Percentiles rank a stretch among this genome's conserved stretches.
Evolutionary conservation across 1,140 invertebrate genomes (phyloP).

Genomic region (Daktulosphaira vitifoliae): DNA sequence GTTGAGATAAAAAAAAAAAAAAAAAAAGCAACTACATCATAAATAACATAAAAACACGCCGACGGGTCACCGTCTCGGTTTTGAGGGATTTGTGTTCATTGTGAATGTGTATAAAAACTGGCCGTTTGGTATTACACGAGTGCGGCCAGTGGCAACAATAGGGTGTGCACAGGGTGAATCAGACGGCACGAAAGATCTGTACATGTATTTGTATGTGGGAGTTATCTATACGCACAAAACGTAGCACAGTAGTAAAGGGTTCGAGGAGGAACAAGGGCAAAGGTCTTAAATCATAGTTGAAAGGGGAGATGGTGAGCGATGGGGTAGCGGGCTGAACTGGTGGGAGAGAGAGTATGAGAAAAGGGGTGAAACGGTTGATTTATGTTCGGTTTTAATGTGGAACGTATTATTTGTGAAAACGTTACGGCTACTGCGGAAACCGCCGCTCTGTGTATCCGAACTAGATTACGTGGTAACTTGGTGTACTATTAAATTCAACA

Average conservation of each 20-base stretch:
- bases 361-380: conserved; percentile 16
- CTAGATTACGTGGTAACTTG: conserved; percentile 31
- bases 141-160: too few species aligned
- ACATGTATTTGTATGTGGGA: not conserved
- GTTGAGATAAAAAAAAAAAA: too few species aligned
- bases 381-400: conserved; percentile 22
- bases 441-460: conserved; percentile 10
- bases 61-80: too few species aligned
- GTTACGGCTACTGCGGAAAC: conserved; percentile 11
- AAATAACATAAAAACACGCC: too few species aligned
- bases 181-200: not conserved
- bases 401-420: conserved; percentile 32
- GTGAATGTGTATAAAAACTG: too few species aligned
- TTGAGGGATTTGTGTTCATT: too few species aligned
- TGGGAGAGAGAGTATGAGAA: not conserved
- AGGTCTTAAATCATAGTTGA: conserved; percentile 15
- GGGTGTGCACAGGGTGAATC: not conserved
- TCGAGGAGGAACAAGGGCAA: too few species aligned
- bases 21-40: too few species aligned
- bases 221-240: too few species aligned
- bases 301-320: too few species aligned
- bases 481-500: conserved; percentile 18
- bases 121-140: too few species aligned
- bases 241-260: conserved; percentile 7
- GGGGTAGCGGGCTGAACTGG: too few species aligned